These are phyloP conservation scores for Psittacula echo DNA, from an alignment of 2,797 vertebrate genomes.

Conservation along the genomic window DNA sequence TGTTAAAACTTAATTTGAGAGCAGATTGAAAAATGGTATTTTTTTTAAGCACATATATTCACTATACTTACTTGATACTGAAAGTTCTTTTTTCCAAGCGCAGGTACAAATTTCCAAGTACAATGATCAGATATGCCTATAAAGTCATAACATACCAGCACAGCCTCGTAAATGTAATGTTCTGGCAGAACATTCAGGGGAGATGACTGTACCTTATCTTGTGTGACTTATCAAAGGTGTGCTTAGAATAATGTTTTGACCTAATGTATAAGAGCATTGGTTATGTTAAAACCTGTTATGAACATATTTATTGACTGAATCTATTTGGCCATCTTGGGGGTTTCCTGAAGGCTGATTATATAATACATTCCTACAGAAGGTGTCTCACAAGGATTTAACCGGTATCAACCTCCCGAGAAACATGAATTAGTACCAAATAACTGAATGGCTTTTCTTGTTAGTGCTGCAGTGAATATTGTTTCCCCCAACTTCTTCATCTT, in stretches of 20 bases:
- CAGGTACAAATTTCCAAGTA: neutral
- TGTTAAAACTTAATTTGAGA: neutral
- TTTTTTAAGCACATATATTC: neutral
- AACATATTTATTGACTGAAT: neutral
- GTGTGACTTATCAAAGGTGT: neutral
- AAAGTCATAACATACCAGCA: neutral
- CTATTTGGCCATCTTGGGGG: fast-evolving
- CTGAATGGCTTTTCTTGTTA: neutral
- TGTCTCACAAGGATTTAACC: neutral
- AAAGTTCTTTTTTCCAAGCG: neutral
- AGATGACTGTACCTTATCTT: neutral
- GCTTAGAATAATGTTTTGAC: neutral
- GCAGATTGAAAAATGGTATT: neutral
- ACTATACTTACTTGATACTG: neutral
- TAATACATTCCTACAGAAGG: neutral
- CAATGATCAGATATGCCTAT: fast-evolving
- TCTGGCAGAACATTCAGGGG: neutral
- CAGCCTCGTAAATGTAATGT: neutral
- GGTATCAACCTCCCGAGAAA: neutral
- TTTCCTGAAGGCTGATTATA: neutral
- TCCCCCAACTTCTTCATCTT: neutral
- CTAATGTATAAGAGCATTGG: neutral
- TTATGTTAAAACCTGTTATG: neutral
- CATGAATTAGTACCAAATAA: neutral
- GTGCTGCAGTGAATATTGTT: neutral